Conservation (phyloP, 2,888 invertebrate genomes). For the Drosophila gaucha region DNA sequence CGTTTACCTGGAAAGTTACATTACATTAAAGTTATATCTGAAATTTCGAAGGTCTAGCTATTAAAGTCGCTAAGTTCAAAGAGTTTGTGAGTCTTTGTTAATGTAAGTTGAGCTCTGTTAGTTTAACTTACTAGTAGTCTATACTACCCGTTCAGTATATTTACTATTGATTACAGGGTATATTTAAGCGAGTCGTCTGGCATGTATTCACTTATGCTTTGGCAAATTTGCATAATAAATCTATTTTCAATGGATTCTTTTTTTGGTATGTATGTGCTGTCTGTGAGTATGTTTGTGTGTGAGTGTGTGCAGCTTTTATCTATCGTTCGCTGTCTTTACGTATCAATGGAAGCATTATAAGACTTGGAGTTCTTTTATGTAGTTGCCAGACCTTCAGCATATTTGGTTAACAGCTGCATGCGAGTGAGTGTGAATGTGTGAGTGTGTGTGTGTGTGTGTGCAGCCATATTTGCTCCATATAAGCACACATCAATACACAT, state of each 20-base stretch:
- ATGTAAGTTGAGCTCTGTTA: no score
- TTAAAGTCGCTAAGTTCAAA: no score
- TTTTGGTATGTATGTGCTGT: slow-evolving; percentile 10
- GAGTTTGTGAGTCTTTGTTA: no score
- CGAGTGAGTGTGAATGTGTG: slow-evolving; percentile 14
- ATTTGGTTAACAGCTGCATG: slow-evolving; percentile 59
- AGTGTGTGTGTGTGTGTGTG: slow-evolving; percentile 29
- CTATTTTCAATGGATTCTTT: slow-evolving; percentile 75
- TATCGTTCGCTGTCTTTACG: slow-evolving; percentile 36
- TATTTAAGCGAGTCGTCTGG: slow-evolving; percentile 31
- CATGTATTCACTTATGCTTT: slow-evolving; percentile 67
- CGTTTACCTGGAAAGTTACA: no score
- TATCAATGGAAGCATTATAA: slow-evolving; percentile 60
- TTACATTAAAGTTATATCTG: no score
- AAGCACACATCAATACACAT: slow-evolving; percentile 25
- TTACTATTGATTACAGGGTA: slow-evolving; percentile 25
- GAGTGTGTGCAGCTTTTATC: slow-evolving; percentile 32
- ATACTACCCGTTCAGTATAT: background rate
- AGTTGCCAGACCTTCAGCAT: slow-evolving; percentile 55
- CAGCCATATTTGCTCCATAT: slow-evolving; percentile 54
- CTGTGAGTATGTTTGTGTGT: slow-evolving; percentile 12
- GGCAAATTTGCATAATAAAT: slow-evolving; percentile 80
- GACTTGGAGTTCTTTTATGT: slow-evolving; percentile 43
- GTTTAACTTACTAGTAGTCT: background rate
- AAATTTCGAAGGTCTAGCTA: no score